phyloP scores from a whole-genome alignment of 2,888 invertebrate genomes.

The Papilio protenor region DNA sequence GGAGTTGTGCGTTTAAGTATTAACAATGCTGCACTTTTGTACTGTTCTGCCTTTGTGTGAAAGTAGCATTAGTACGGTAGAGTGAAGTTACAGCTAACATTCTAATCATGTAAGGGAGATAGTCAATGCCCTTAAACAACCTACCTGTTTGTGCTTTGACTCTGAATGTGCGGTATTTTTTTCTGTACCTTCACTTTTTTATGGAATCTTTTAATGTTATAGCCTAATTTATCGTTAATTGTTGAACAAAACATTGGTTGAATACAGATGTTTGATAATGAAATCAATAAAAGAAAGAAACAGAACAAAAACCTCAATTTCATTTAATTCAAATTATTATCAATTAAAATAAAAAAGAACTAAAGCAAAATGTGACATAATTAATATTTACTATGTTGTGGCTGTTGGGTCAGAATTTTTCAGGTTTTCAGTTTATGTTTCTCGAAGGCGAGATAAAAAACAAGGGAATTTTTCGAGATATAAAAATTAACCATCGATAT shows the following conservation, averaged over 20 bases:
- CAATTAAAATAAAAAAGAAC: not conserved
- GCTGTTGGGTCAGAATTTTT: no score
- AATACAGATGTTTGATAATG: not conserved
- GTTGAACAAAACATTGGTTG: not conserved
- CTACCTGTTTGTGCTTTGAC: conserved; percentile 46
- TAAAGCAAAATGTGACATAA: not conserved
- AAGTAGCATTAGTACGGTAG: conserved; percentile 17
- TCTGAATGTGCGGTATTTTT: conserved; percentile 45
- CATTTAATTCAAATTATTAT: not conserved
- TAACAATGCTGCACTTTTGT: not conserved
- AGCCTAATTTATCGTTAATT: conserved; percentile 1
- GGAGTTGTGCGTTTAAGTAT: not conserved
- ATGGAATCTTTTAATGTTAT: conserved; percentile 38
- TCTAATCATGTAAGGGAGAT: conserved; percentile 37
- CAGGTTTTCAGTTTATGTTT: no score
- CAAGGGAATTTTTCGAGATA: not conserved
- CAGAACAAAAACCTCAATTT: no score
- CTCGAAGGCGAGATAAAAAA: not conserved
- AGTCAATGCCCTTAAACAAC: conserved; percentile 48
- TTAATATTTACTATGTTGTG: no score
- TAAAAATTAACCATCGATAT: not conserved
- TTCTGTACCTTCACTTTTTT: conserved; percentile 1
- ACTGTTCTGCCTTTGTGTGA: not conserved
- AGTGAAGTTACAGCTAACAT: conserved; percentile 27
- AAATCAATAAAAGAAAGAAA: not conserved